phyloP scores from a whole-genome alignment of 92 coral and sea anemone species.

The Actinernus sp. region DNA sequence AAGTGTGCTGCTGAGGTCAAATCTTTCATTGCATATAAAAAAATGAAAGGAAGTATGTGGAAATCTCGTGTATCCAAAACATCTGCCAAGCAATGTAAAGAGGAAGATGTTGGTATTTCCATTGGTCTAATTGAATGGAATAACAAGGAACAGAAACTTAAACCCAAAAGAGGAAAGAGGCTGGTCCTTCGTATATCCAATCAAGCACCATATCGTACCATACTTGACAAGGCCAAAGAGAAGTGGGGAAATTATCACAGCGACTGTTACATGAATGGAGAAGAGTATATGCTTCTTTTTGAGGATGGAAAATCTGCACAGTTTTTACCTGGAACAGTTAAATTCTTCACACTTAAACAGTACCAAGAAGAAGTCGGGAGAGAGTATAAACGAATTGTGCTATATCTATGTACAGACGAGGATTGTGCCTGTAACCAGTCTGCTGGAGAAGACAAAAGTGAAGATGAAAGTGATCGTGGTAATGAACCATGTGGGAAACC shows the following conservation, averaged over 20 bases:
- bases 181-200: slow-evolving; percentile 39
- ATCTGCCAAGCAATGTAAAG: too few species aligned
- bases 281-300: slow-evolving; percentile 48
- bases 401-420: slow-evolving; percentile 52
- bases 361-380: slow-evolving; percentile 67
- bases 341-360: slow-evolving; percentile 53
- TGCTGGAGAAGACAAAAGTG: too few species aligned
- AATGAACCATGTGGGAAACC: too few species aligned
- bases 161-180: slow-evolving; percentile 29
- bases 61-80: too few species aligned
- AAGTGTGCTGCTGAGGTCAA: too few species aligned
- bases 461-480: too few species aligned
- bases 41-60: too few species aligned
- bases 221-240: slow-evolving; percentile 31
- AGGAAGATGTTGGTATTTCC: too few species aligned
- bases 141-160: too few species aligned
- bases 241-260: slow-evolving; percentile 63
- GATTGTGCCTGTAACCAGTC: too few species aligned
- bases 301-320: slow-evolving; percentile 64
- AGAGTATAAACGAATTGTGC: slow-evolving; percentile 58
- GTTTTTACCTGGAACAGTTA: slow-evolving; percentile 69
- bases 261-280: slow-evolving; percentile 50
- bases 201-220: slow-evolving; percentile 35
- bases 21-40: too few species aligned
- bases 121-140: too few species aligned